phyloP scores from a whole-genome alignment of 2,113 vertebrate genomes.

The Chlamydotis undulata region DNA sequence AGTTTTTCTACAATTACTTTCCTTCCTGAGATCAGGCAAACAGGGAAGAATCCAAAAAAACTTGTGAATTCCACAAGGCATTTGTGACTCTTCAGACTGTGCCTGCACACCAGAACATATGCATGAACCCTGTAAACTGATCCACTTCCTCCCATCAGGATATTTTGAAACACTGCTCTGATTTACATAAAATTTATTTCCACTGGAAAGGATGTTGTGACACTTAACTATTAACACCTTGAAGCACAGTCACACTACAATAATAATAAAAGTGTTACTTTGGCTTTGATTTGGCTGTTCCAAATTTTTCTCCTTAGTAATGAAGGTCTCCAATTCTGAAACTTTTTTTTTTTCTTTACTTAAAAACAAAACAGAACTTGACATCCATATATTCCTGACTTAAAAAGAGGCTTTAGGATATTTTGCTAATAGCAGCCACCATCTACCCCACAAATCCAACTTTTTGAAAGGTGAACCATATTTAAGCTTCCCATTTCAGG shows the following conservation, averaged over 20 bases:
- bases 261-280: not conserved
- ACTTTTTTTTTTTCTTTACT: not conserved
- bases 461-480: not conserved
- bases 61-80: not conserved
- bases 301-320: not conserved
- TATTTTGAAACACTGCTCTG: not conserved
- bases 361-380: not conserved
- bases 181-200: not conserved
- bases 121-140: not conserved
- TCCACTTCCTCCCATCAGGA: not conserved
- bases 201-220: not conserved
- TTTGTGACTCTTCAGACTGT: not conserved
- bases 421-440: conserved; percentile 2
- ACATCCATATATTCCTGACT: not conserved
- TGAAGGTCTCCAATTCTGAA: not conserved
- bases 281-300: not conserved
- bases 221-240: not conserved
- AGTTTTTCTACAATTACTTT: not conserved
- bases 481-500: conserved; percentile 1
- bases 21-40: not conserved
- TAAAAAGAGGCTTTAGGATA: not conserved
- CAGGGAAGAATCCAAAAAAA: not conserved
- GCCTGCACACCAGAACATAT: not conserved
- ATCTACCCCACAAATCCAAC: not conserved
- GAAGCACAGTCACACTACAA: not conserved